phyloP scores from a whole-genome alignment of 2,797 vertebrate species.

The Schizopygopsis pylzovi region DNA sequence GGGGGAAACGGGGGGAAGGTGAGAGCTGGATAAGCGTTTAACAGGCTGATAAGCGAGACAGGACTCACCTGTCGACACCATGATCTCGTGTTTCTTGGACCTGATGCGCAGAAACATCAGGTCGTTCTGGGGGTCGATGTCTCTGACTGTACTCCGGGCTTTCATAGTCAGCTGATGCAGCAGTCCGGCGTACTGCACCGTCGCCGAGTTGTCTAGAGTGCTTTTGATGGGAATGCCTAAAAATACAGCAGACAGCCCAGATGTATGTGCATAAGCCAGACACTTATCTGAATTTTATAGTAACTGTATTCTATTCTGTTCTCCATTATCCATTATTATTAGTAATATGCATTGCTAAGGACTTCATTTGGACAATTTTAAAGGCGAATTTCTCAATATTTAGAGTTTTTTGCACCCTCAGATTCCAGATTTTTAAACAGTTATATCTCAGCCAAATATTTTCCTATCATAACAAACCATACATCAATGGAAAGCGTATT shows the following conservation, averaged over 20 bases:
- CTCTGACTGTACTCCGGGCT: slow-evolving; percentile 87
- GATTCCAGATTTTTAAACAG: too few species aligned
- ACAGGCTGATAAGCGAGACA: background rate
- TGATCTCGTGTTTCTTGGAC: slow-evolving; percentile 98
- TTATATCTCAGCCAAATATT: too few species aligned
- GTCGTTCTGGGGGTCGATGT: slow-evolving; percentile 95
- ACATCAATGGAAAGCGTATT: too few species aligned
- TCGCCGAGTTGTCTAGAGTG: slow-evolving; percentile 90
- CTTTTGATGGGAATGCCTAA: slow-evolving; percentile 93
- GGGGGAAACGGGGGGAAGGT: slow-evolving; percentile 2
- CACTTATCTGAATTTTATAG: background rate
- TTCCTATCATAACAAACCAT: too few species aligned
- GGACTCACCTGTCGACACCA: slow-evolving; percentile 91
- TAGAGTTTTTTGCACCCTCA: too few species aligned
- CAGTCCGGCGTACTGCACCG: slow-evolving; percentile 88
- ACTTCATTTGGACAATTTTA: too few species aligned
- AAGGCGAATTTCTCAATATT: too few species aligned
- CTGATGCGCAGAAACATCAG: slow-evolving; percentile 94
- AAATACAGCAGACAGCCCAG: background rate
- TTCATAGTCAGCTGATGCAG: slow-evolving; percentile 93
- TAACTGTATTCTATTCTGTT: background rate
- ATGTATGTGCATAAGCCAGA: background rate
- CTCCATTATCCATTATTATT: too few species aligned
- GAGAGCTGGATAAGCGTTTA: background rate
- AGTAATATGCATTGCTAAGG: too few species aligned